Percentiles rank a stretch among this genome's conserved stretches.
Evolutionary conservation across 37 sponge, comb jelly and placozoan species (phyloP).

Genomic region (Oopsacas minuta): DNA sequence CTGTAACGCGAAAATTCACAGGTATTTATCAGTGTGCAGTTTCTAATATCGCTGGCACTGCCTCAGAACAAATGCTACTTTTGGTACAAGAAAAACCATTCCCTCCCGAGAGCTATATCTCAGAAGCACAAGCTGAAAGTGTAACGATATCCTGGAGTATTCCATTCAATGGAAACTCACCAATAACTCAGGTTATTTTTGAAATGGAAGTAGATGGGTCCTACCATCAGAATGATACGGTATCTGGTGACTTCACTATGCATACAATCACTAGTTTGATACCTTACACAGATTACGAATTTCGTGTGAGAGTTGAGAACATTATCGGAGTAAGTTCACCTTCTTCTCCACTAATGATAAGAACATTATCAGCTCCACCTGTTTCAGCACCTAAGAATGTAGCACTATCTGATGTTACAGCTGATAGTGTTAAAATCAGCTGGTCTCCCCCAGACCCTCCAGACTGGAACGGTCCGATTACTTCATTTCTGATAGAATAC

Average conservation of each 20-base stretch:
- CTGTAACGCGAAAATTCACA: not conserved
- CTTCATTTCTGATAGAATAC: not conserved
- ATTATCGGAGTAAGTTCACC: not conserved
- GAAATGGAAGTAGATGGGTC: not conserved
- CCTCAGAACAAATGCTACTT: not conserved
- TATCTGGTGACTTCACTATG: not conserved
- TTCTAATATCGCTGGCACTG: not conserved
- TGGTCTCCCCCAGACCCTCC: not conserved
- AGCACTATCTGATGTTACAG: not conserved
- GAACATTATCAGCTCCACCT: not conserved
- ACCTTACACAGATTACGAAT: not conserved
- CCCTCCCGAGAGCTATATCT: not conserved
- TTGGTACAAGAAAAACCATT: conserved; percentile 12
- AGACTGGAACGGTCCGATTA: not conserved
- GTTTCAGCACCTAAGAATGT: not conserved
- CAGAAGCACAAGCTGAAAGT: not conserved
- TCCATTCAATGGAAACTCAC: not conserved
- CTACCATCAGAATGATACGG: not conserved
- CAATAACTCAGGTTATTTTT: not conserved
- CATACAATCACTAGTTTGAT: not conserved
- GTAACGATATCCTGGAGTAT: not conserved
- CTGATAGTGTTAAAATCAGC: not conserved
- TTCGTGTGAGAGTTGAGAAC: not conserved
- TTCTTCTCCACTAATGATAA: not conserved
- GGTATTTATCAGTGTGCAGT: not conserved